Conservation (phyloP, 2,888 invertebrate genomes). For the Xylocampa areola region DNA sequence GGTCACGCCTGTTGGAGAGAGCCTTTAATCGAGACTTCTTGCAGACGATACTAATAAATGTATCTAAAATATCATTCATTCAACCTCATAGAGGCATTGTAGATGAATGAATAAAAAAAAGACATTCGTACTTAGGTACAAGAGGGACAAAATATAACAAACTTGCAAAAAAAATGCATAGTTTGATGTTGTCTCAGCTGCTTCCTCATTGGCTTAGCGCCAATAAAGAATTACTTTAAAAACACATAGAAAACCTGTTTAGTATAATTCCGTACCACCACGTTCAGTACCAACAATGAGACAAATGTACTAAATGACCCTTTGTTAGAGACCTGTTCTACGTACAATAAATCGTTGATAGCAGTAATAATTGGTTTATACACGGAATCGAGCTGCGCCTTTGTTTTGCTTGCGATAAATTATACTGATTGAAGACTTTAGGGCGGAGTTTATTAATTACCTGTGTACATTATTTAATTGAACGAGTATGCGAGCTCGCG, state of each 20-base stretch:
- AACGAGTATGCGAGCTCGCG: too few species aligned
- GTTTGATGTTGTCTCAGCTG: not conserved
- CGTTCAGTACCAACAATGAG: slow-evolving; percentile 26
- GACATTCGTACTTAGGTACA: too few species aligned
- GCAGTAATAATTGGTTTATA: slow-evolving; percentile 46
- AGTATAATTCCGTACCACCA: slow-evolving; percentile 12
- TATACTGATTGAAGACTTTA: slow-evolving; percentile 11
- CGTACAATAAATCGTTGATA: slow-evolving; percentile 43
- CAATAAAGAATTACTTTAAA: slow-evolving; percentile 6
- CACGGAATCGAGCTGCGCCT: slow-evolving; percentile 38
- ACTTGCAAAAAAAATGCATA: too few species aligned
- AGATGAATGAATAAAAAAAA: too few species aligned
- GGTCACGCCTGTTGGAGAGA: too few species aligned
- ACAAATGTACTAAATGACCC: slow-evolving; percentile 35
- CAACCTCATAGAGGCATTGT: too few species aligned
- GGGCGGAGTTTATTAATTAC: slow-evolving; percentile 15
- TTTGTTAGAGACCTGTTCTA: slow-evolving; percentile 49
- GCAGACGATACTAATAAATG: too few species aligned
- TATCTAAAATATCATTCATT: too few species aligned
- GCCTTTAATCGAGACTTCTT: too few species aligned
- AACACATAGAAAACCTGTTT: slow-evolving; percentile 38
- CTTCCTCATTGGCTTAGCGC: too few species aligned
- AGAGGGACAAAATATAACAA: too few species aligned
- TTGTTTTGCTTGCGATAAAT: slow-evolving; percentile 38
- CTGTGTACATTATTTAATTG: not conserved